Evolutionary conservation across 2,888 invertebrate genomes (phyloP).

Genomic region (Carterocephalus palaemon): DNA sequence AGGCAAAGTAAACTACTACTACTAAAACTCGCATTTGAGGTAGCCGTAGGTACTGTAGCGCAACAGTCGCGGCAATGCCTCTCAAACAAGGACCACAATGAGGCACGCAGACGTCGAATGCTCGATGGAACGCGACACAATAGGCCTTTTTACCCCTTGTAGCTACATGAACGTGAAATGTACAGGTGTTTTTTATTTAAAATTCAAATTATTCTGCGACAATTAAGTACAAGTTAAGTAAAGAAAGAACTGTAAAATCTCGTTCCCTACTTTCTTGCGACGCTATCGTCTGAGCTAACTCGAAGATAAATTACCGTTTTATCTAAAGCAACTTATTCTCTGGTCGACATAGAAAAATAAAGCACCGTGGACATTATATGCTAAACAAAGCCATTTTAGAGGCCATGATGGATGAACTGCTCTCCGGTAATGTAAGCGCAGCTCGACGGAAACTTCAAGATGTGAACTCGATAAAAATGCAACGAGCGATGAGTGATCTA

Average conservation of each 20-base stretch:
- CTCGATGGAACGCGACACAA: conserved; percentile 11
- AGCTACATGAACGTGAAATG: background rate
- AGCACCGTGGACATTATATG: conserved; percentile 19
- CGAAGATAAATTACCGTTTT: conserved; percentile 31
- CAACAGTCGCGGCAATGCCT: background rate
- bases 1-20: no score
- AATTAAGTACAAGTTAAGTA: conserved; percentile 11
- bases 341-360: conserved; percentile 17
- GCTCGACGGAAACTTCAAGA: conserved; percentile 16
- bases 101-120: conserved; percentile 13
- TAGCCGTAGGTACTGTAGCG: no score
- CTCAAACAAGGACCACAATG: conserved; percentile 14
- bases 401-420: conserved; percentile 22
- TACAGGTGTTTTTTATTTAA: background rate
- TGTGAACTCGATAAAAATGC: conserved; percentile 9
- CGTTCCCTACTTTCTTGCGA: background rate
- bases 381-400: conserved; percentile 24
- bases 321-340: conserved; percentile 31
- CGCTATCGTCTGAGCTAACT: conserved; percentile 21
- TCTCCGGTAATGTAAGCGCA: conserved; percentile 19
- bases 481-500: no score
- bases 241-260: conserved; percentile 1
- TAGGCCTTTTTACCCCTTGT: conserved; percentile 7
- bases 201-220: conserved; percentile 1
- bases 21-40: no score